Evolutionary conservation across 2,113 vertebrate species (phyloP), one percentile per base, ranked within the genome.

Genomic region (Mugil cephalus): DNA sequence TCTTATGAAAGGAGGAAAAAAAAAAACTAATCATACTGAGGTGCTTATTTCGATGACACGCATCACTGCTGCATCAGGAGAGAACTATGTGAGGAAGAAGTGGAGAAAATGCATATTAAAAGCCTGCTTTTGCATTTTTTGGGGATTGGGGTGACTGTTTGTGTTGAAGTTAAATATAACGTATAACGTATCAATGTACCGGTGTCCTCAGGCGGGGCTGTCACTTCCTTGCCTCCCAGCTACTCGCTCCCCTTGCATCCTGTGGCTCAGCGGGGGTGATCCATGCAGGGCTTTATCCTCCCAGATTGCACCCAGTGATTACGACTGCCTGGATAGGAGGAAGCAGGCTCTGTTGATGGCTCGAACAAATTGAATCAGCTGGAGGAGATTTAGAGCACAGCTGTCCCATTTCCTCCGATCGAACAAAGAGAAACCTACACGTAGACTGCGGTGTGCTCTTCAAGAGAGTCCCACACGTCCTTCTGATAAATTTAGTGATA

Each of bases 291-390:
- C 71, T 92, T 93, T 89, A 93, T 92, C 89, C 84, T 79, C 79
- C 45, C 80, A 91, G 90, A 93, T 92, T 91, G 84, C 83, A 88
- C 86, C 77, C 61, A 84, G 82, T 91, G 92, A 94, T 94, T 93
- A 93, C 67, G 51, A 36, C 83, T 67, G 77, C 79, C 71, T 81
- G 85, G 83, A 87, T 80, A 75, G 87, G 58, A 82, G 72, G 83
- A 75, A 69, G 84, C 86, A 59, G 88, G 65, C 79, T 69, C 72
- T 88, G 87, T 83, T 85, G 91, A 91, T 80, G 77, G 84, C 78
- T 86, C 48, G 67, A 80, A 93, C 88, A 92, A 93, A 94, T 92
- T 91, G 88, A 93, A 94, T 93, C 90, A 92, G 87, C 87, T 69
- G 82, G 87, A 83, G 83, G 84, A 90, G 91, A 92, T 92, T 95